Evolutionary conservation across 2,888 invertebrate genomes (phyloP).

Genomic region (Ornithoptera alexandrae): DNA sequence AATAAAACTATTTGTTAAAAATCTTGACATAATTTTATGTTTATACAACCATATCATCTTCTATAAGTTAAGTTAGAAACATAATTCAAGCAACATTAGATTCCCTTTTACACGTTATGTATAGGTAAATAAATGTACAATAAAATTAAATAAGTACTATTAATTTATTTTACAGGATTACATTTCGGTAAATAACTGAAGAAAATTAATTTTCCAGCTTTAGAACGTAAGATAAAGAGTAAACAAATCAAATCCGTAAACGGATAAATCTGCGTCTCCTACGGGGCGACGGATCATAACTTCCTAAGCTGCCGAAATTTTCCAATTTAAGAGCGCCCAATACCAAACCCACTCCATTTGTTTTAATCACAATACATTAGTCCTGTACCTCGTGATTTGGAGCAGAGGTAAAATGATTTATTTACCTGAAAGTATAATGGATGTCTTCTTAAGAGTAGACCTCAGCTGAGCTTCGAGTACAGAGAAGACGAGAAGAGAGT

Average conservation of each 20-base stretch:
- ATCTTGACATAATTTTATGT: too few species aligned
- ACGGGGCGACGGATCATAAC: constrained; percentile 57
- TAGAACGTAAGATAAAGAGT: constrained; percentile 36
- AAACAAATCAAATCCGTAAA: constrained; percentile 56
- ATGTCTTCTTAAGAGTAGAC: neutral
- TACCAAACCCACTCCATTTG: constrained; percentile 43
- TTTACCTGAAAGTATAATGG: constrained; percentile 15
- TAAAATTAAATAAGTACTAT: too few species aligned
- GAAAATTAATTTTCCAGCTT: constrained; percentile 23
- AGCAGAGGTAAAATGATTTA: constrained; percentile 18
- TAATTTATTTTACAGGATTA: constrained; percentile 9
- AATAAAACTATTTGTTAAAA: too few species aligned
- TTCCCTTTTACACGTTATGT: too few species aligned
- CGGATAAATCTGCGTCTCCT: constrained; percentile 61
- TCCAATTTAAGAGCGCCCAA: constrained; percentile 47
- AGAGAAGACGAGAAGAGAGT: too few species aligned
- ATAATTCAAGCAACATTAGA: too few species aligned
- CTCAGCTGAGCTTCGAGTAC: neutral
- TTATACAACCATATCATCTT: too few species aligned
- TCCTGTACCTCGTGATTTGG: constrained; percentile 24
- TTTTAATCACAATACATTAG: constrained; percentile 36
- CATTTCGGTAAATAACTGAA: neutral
- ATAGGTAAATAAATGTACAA: too few species aligned
- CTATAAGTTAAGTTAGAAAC: too few species aligned
- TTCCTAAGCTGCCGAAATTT: constrained; percentile 60